Percentiles rank a stretch among this genome's conserved stretches.
phyloP scores from a whole-genome alignment of 2,797 vertebrate genomes.

The Brachymystax lenok region DNA sequence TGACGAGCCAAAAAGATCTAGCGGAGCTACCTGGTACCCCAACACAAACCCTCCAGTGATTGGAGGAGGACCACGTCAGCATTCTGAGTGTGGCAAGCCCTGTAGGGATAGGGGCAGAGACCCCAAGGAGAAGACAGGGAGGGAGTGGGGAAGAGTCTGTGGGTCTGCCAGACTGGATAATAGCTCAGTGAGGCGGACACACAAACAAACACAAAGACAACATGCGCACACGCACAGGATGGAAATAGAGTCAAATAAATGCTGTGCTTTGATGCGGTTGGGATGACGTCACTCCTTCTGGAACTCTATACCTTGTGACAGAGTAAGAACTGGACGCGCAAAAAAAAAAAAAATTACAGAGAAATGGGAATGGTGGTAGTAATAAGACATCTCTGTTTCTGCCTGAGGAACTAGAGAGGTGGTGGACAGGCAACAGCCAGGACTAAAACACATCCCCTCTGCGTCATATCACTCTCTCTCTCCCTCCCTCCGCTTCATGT shows the following conservation, averaged over 20 bases:
- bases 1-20: too few relatives aligned
- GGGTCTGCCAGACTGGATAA: background rate
- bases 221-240: slow-evolving; percentile 20
- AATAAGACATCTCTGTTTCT: background rate
- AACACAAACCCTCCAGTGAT: slow-evolving; percentile 11
- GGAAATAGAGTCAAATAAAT: background rate
- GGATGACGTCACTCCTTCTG: background rate
- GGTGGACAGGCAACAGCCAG: background rate
- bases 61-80: slow-evolving; percentile 46
- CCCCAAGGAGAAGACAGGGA: too few relatives aligned
- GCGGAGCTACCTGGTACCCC: background rate
- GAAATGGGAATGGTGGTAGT: background rate
- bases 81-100: background rate
- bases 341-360: too few relatives aligned
- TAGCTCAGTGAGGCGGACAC: too few relatives aligned
- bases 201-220: too few relatives aligned
- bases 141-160: too few relatives aligned
- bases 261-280: background rate
- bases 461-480: background rate
- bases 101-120: background rate
- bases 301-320: slow-evolving; percentile 3
- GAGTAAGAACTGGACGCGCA: background rate
- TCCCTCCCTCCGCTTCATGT: background rate
- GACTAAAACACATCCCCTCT: slow-evolving; percentile 1
- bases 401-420: background rate